phyloP scores from a whole-genome alignment of 2,888 invertebrate species.

The Monoplex corrugatus region DNA sequence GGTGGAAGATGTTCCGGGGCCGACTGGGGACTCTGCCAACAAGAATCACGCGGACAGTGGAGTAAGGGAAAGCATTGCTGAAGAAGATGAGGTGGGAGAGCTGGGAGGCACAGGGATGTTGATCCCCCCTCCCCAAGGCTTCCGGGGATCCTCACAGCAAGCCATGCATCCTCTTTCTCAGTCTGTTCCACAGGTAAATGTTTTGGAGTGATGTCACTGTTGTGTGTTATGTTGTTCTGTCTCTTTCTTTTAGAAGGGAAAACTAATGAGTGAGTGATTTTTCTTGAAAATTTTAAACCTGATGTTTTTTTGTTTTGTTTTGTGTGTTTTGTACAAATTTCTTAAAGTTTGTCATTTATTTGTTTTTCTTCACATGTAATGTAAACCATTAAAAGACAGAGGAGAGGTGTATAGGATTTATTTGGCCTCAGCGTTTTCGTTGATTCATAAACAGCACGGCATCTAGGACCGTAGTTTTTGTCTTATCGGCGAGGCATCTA shows the following conservation, averaged over 20 bases:
- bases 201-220: neutral
- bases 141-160: constrained; percentile 64
- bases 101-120: constrained; percentile 62
- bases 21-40: neutral
- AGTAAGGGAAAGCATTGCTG: constrained; percentile 20
- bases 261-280: neutral
- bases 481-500: too few species aligned
- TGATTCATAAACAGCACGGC: too few species aligned
- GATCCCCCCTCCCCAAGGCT: constrained; percentile 76
- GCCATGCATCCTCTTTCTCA: constrained; percentile 62
- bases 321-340: neutral
- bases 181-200: constrained; percentile 72
- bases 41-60: constrained; percentile 29
- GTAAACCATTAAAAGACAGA: too few species aligned
- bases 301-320: neutral
- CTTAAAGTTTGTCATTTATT: neutral
- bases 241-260: neutral
- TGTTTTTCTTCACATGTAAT: too few species aligned
- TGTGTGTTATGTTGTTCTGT: neutral
- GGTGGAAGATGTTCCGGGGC: constrained; percentile 62
- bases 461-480: too few species aligned
- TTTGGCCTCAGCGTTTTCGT: too few species aligned
- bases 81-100: constrained; percentile 44
- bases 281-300: neutral
- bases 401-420: too few species aligned